These are phyloP conservation scores for Muscicapa comitata DNA, from an alignment of 2,797 vertebrate genomes.

Conservation along the genomic window DNA sequence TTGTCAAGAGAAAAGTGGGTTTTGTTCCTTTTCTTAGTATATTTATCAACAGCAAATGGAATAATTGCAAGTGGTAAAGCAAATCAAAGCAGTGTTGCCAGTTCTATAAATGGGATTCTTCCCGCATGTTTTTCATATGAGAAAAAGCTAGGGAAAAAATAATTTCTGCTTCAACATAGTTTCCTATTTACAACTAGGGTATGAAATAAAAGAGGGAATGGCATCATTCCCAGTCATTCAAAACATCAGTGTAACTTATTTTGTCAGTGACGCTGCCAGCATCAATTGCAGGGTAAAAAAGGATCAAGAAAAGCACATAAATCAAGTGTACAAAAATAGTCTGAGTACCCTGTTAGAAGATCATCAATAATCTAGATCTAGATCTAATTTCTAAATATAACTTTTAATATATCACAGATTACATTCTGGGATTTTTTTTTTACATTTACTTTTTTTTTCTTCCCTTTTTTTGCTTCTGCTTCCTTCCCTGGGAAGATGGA, in stretches of 20 bases:
- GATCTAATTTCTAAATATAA: neutral
- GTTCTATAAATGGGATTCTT: neutral
- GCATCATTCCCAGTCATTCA: neutral
- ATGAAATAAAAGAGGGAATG: neutral
- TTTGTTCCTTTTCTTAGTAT: neutral
- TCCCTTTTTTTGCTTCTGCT: neutral
- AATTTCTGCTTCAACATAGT: neutral
- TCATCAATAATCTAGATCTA: neutral
- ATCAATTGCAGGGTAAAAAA: neutral
- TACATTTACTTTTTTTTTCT: neutral
- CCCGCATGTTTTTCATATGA: neutral
- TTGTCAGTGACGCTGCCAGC: neutral
- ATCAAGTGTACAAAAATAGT: neutral
- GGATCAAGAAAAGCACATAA: neutral
- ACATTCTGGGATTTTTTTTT: neutral
- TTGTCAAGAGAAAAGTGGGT: neutral
- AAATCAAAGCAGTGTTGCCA: neutral
- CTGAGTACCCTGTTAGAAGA: neutral
- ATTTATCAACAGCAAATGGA: neutral
- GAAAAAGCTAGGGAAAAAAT: neutral
- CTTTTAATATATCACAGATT: neutral
- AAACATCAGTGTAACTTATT: neutral
- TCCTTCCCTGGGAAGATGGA: neutral
- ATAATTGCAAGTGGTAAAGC: neutral
- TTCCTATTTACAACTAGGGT: neutral